A percentile compares a stretch with the other conserved stretches of the same genome.
Conservation (phyloP, 2,888 invertebrate genomes). For the Apamea sordens region DNA sequence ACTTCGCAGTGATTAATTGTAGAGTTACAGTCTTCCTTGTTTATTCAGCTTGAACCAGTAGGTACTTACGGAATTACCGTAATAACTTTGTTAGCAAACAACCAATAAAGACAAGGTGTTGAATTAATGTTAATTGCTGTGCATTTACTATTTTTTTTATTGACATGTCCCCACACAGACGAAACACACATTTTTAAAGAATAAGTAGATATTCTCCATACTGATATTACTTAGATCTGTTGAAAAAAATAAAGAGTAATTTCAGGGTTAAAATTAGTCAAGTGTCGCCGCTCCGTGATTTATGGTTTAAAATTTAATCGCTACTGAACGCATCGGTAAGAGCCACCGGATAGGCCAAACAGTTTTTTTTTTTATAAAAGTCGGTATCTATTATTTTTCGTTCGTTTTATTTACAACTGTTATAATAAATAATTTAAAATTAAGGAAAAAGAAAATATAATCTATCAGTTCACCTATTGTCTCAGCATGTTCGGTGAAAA, state of each 20-base stretch:
- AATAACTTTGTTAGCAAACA: slow-evolving; percentile 72
- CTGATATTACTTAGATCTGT: not conserved
- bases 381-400: not conserved
- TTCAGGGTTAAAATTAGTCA: slow-evolving; percentile 70
- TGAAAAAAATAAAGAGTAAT: slow-evolving; percentile 20
- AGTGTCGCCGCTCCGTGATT: slow-evolving; percentile 68
- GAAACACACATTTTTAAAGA: slow-evolving; percentile 2
- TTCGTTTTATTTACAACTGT: not conserved
- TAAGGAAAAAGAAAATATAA: not conserved
- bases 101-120: slow-evolving; percentile 68
- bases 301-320: slow-evolving; percentile 73
- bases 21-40: slow-evolving; percentile 80
- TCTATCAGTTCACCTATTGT: not conserved
- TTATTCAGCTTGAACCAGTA: slow-evolving; percentile 72
- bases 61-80: slow-evolving; percentile 66
- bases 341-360: slow-evolving; percentile 74
- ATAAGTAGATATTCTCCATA: not conserved
- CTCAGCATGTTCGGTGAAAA: not conserved
- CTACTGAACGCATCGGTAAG: slow-evolving; percentile 79
- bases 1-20: slow-evolving; percentile 79
- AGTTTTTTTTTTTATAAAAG: slow-evolving; percentile 39
- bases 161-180: slow-evolving; percentile 9
- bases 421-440: too few relatives aligned
- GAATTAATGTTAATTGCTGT: slow-evolving; percentile 64
- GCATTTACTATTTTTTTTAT: slow-evolving; percentile 29